phyloP scores from a whole-genome alignment of 1,140 invertebrate genomes.

The Drosophila rhopaloa region DNA sequence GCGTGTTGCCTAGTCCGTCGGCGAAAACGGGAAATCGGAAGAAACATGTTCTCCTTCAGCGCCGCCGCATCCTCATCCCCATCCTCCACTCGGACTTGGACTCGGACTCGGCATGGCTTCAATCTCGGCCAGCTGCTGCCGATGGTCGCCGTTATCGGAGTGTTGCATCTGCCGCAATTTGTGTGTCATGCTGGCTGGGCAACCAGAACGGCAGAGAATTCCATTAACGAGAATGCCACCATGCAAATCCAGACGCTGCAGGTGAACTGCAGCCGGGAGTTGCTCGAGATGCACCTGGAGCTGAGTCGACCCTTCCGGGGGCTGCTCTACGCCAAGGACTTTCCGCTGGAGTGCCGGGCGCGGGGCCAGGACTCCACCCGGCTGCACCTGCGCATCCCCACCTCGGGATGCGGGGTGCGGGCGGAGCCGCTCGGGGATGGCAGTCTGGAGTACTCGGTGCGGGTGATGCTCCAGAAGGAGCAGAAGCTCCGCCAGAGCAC shows the following conservation, averaged over 20 bases:
- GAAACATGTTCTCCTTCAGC: slow-evolving; percentile 74
- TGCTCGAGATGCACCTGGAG: slow-evolving; percentile 86
- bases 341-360: slow-evolving; percentile 88
- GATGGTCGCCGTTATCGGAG: slow-evolving; percentile 52
- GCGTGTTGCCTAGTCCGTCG: slow-evolving; percentile 31
- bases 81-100: no score
- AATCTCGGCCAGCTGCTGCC: slow-evolving; percentile 15
- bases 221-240: neutral
- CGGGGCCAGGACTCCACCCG: slow-evolving; percentile 84
- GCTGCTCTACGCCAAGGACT: slow-evolving; percentile 89
- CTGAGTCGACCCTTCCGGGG: slow-evolving; percentile 89
- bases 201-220: slow-evolving; percentile 65
- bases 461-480: slow-evolving; percentile 90
- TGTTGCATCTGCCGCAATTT: slow-evolving; percentile 70
- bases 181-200: slow-evolving; percentile 77
- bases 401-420: slow-evolving; percentile 90
- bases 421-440: slow-evolving; percentile 84
- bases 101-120: neutral
- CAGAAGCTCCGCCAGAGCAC: slow-evolving; percentile 88
- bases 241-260: slow-evolving; percentile 65
- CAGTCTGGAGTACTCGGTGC: slow-evolving; percentile 87
- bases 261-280: slow-evolving; percentile 86
- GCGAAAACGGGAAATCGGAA: slow-evolving; percentile 76
- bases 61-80: slow-evolving; percentile 21
- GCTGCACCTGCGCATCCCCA: slow-evolving; percentile 87